Evolutionary conservation across 2,888 invertebrate genomes (phyloP).

Genomic region (Lepidochrysops patricia): DNA sequence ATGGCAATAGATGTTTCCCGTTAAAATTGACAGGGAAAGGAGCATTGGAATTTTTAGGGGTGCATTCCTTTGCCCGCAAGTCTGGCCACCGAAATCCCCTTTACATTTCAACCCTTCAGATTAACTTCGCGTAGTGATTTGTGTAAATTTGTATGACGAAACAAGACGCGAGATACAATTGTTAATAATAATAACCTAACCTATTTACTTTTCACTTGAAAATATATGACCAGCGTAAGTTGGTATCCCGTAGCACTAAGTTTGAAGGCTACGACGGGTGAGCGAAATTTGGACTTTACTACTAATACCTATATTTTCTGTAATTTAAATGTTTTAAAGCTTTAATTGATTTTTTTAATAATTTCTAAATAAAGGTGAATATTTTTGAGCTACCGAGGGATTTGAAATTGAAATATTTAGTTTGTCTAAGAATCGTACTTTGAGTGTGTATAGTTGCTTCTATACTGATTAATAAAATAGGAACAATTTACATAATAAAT

Average conservation of each 20-base stretch:
- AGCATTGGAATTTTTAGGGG: background rate
- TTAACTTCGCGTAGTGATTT: background rate
- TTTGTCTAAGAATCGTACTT: background rate
- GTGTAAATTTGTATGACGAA: background rate
- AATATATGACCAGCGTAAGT: background rate
- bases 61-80: background rate
- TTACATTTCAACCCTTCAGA: background rate
- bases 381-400: background rate
- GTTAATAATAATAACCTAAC: background rate
- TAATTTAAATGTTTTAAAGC: no score
- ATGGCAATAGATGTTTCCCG: background rate
- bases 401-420: background rate
- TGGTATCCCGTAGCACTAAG: background rate
- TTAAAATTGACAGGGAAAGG: background rate
- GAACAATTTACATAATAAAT: constrained; percentile 25
- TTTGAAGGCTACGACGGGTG: background rate
- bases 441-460: background rate
- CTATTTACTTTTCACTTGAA: background rate
- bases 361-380: background rate
- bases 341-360: no score
- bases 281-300: background rate
- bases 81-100: background rate
- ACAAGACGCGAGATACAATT: background rate
- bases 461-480: constrained; percentile 16
- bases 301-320: background rate